These are phyloP conservation scores for Trachymyrmex septentrionalis DNA, from an alignment of 1,140 invertebrate species.

Conservation along the genomic window DNA sequence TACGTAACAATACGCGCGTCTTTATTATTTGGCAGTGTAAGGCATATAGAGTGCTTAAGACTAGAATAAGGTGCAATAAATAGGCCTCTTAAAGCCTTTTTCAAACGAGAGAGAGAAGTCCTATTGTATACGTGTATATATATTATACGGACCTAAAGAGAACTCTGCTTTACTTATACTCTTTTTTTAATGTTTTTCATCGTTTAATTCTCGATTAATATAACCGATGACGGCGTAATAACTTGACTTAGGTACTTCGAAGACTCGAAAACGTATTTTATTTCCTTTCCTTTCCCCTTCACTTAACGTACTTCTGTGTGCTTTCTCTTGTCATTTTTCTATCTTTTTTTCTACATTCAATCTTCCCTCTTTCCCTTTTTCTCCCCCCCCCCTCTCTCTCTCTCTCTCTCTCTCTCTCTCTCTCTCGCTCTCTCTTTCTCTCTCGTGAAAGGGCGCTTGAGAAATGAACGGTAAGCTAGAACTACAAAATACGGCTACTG, in stretches of 20 bases:
- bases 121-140: conserved; percentile 53
- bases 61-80: conserved; percentile 77
- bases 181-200: conserved; percentile 44
- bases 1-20: conserved; percentile 75
- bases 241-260: conserved; percentile 63
- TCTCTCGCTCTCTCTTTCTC: not conserved
- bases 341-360: not conserved
- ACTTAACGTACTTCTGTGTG: conserved; percentile 21
- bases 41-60: conserved; percentile 78
- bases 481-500: conserved; percentile 66
- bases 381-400: not conserved
- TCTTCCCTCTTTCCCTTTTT: conserved; percentile 9
- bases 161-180: conserved; percentile 57
- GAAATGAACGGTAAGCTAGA: conserved; percentile 50
- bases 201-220: conserved; percentile 29
- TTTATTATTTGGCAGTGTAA: conserved; percentile 78
- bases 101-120: conserved; percentile 66
- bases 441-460: conserved; percentile 38
- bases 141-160: conserved; percentile 66
- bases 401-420: not conserved
- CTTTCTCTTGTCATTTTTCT: conserved; percentile 7
- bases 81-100: conserved; percentile 73
- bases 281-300: conserved; percentile 8
- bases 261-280: conserved; percentile 51
- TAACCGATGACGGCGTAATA: conserved; percentile 48